Base-by-base conservation (phyloP, 1,140 invertebrate species). In the Papilio helenus region DNA sequence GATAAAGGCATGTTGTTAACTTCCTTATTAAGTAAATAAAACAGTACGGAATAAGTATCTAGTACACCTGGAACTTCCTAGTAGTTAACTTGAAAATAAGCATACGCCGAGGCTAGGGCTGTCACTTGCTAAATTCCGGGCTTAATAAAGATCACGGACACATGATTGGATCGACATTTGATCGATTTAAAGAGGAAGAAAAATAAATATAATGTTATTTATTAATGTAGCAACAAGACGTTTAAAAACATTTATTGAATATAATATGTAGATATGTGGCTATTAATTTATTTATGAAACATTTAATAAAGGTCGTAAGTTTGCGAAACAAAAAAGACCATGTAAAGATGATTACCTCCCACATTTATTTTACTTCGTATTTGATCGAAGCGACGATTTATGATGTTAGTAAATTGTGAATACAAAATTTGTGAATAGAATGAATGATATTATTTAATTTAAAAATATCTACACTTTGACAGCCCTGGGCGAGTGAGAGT, bases 61-160 rank as follows among this genome's bases (percentile, higher is more conserved):
- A 85, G 86, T 87, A 79, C 84, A 84, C 79, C 86, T 86, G 85
- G 84, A 90, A 90, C 87, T 93, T 91, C 91, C 90, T 91, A 86
- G 87, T 92, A 84, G 84, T 86, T 85, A 85, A 88, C 81, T 92
- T 86, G 85, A 89, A 89, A 86, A 91, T 86, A 87, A 90, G 86
- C 86, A 86, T 89, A 83, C 83, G 85, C 84, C 73, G 61, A 9
- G 26, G 18, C 2, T 61, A 77, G 76, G 76, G 76, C 39, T 77
- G 76, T 77, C 55, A 55, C n/a, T 29, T 2, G 14, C 18, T 68
- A 12, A 44, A 77, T 61, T 18, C 39, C 26, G 46, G 20, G 23
- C 18, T 44, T 65, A 23, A 39, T 61, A 65, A 77, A 77, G 76
- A 61, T 77, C 76, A 77, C 14, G 76, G 55, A 77, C 55, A 61